phyloP scores from a whole-genome alignment of 1,140 invertebrate species.

The Himalopsyche phryganea region DNA sequence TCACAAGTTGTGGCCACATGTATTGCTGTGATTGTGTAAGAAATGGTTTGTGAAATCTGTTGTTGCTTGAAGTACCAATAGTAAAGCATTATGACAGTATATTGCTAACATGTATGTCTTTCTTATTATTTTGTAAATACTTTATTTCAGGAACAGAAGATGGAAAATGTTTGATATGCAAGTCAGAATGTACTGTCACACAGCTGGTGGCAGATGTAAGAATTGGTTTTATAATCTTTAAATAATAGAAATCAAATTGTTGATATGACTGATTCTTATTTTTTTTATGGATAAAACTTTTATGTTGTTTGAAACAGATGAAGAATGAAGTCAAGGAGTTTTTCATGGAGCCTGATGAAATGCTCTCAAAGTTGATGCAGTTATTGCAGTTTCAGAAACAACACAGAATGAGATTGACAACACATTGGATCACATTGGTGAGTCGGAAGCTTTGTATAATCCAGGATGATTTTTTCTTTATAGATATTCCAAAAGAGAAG shows the following conservation, averaged over 20 bases:
- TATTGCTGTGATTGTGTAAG: slow-evolving; percentile 46
- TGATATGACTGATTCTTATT: too few relatives aligned
- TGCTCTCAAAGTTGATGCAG: slow-evolving; percentile 47
- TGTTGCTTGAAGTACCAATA: too few relatives aligned
- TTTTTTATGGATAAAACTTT: too few relatives aligned
- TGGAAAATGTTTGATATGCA: slow-evolving; percentile 45
- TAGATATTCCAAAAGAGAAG: too few relatives aligned
- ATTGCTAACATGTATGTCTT: too few relatives aligned
- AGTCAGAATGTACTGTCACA: slow-evolving; percentile 45
- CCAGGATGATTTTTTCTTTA: background rate
- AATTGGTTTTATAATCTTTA: slow-evolving; percentile 29
- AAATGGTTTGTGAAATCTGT: slow-evolving; percentile 8
- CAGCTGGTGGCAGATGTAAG: slow-evolving; percentile 49
- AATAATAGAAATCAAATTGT: too few relatives aligned
- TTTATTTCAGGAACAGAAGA: slow-evolving; percentile 38
- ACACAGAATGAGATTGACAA: slow-evolving; percentile 44
- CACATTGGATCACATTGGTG: slow-evolving; percentile 49
- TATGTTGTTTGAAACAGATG: slow-evolving; percentile 38
- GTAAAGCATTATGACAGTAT: too few relatives aligned
- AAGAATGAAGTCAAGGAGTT: slow-evolving; percentile 50
- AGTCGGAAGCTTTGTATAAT: slow-evolving; percentile 15
- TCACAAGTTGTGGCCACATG: slow-evolving; percentile 53
- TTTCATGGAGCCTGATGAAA: slow-evolving; percentile 50
- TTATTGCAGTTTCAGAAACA: slow-evolving; percentile 49
- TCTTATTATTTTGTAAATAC: too few relatives aligned